Percentiles rank a stretch among this genome's conserved stretches.
Evolutionary conservation across 2,113 vertebrate species (phyloP).

Genomic region (Smithornis capensis): DNA sequence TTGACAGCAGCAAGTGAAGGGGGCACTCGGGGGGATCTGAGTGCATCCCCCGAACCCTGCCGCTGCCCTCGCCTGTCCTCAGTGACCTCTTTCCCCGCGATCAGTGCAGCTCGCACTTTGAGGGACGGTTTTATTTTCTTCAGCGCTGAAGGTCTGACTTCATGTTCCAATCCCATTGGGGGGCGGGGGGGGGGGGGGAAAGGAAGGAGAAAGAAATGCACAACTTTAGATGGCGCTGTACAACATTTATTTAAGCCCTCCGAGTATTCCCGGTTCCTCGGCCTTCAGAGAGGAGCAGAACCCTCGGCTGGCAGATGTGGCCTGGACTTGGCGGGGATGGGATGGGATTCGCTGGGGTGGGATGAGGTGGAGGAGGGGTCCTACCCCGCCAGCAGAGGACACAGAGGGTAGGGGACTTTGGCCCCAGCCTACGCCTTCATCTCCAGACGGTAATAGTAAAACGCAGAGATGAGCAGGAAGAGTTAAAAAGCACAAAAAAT

Average conservation of each 20-base stretch:
- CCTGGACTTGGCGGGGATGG: not conserved
- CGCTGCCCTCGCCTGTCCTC: not conserved
- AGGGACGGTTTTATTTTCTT: constrained; percentile 25
- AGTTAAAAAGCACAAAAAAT: not conserved
- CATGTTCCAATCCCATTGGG: not conserved
- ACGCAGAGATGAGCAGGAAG: not conserved
- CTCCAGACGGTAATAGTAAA: not conserved
- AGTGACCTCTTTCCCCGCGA: not conserved
- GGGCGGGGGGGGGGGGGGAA: no score
- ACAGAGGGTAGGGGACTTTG: not conserved
- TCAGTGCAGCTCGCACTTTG: constrained; percentile 1
- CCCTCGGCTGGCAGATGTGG: not conserved
- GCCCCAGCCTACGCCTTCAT: not conserved
- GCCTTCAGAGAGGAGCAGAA: not conserved
- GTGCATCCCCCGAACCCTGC: not conserved
- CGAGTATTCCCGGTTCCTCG: not conserved
- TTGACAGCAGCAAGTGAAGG: not conserved
- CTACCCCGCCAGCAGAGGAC: not conserved
- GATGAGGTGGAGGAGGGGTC: not conserved
- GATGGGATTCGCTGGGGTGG: not conserved
- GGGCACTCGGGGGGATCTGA: not conserved
- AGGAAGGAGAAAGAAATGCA: not conserved
- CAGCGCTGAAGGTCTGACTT: not conserved
- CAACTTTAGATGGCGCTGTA: constrained; percentile 53
- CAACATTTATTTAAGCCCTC: constrained; percentile 51